phyloP scores from a whole-genome alignment of 2,888 invertebrate species.

The Macaria liturata region DNA sequence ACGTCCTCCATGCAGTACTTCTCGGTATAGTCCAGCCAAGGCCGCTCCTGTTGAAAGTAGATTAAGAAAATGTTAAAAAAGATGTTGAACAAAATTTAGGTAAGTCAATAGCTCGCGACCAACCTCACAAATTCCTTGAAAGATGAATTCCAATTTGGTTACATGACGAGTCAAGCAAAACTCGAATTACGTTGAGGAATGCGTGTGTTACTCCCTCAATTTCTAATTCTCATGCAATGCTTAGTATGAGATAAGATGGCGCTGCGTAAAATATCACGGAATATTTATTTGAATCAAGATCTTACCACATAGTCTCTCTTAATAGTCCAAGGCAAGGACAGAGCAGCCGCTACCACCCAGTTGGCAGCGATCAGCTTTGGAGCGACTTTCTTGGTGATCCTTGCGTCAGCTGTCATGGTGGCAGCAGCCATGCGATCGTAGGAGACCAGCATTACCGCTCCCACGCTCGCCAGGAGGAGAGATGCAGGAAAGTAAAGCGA shows the following conservation, averaged over 20 bases:
- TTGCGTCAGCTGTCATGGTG: constrained; percentile 87
- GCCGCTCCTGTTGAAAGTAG: constrained; percentile 78
- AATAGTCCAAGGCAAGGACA: constrained; percentile 86
- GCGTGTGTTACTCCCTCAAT: not conserved
- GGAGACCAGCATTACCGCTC: constrained; percentile 90
- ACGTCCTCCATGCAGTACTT: constrained; percentile 89
- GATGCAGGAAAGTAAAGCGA: constrained; percentile 76
- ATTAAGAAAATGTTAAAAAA: not conserved
- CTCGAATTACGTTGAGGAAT: not conserved
- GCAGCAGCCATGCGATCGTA: constrained; percentile 93
- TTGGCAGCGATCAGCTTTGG: constrained; percentile 85
- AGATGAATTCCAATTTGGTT: no score
- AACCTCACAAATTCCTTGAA: no score
- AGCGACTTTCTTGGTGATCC: constrained; percentile 85
- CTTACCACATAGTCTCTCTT: constrained; percentile 85
- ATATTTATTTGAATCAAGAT: not conserved
- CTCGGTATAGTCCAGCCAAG: constrained; percentile 90
- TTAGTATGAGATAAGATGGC: not conserved
- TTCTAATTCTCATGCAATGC: not conserved
- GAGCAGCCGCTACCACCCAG: constrained; percentile 86
- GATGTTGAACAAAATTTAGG: no score
- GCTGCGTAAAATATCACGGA: not conserved
- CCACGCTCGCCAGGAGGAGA: constrained; percentile 89
- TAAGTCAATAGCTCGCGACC: no score
- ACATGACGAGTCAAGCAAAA: not conserved